Evolutionary conservation across 2,113 vertebrate genomes (phyloP).

Genomic region (Stigmatopora argus): DNA sequence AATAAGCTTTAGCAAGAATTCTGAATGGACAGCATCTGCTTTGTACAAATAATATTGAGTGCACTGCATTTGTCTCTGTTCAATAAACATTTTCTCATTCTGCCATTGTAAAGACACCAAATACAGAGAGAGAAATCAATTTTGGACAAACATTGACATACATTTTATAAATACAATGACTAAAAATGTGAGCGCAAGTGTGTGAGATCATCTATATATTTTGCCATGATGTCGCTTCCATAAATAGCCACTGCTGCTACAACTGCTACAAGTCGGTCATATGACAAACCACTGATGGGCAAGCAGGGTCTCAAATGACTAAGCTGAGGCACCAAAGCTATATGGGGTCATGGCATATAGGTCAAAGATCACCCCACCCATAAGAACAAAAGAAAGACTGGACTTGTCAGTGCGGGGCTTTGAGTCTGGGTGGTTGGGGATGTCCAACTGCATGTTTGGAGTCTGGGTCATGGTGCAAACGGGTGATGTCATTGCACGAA

Average conservation of each 20-base stretch:
- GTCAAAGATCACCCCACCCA: slow-evolving; percentile 51
- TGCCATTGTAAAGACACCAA: neutral
- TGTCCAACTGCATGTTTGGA: slow-evolving; percentile 10
- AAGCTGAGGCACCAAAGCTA: slow-evolving; percentile 27
- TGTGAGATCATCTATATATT: slow-evolving; percentile 8
- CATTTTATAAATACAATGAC: neutral
- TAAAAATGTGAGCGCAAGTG: neutral
- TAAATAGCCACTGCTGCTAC: neutral
- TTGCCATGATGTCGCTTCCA: slow-evolving; percentile 10
- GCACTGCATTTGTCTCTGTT: too few species aligned
- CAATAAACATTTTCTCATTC: neutral
- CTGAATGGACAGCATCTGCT: neutral
- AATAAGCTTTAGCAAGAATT: neutral
- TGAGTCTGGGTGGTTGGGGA: slow-evolving; percentile 16
- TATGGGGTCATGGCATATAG: slow-evolving; percentile 30
- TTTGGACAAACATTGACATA: too few species aligned
- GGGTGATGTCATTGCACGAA: neutral
- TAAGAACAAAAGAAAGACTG: slow-evolving; percentile 47
- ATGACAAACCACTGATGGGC: slow-evolving; percentile 16
- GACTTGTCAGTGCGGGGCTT: slow-evolving; percentile 33
- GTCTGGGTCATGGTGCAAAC: neutral
- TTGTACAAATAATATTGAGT: neutral
- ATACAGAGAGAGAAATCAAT: too few species aligned
- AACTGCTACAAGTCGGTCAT: slow-evolving; percentile 20
- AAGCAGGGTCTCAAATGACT: slow-evolving; percentile 40